Conservation (phyloP, 2,797 vertebrate species). For the Picus viridis region DNA sequence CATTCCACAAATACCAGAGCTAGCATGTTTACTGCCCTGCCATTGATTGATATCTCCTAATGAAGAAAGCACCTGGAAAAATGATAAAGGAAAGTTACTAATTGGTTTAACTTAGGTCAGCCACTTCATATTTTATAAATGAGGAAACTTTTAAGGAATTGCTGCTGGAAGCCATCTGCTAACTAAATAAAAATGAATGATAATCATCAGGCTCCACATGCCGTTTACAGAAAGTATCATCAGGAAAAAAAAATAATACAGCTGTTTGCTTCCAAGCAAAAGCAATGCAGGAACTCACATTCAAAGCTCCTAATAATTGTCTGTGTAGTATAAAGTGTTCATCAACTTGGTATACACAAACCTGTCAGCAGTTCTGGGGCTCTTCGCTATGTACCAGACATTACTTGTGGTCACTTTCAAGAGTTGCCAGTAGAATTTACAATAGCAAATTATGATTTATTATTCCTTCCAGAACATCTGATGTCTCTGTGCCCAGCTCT, state of each 20-base stretch:
- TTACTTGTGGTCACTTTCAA: constrained; percentile 15
- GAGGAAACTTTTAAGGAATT: constrained; percentile 64
- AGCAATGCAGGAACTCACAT: background rate
- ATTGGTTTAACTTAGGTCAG: constrained; percentile 70
- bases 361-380: background rate
- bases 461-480: constrained; percentile 2
- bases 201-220: constrained; percentile 43
- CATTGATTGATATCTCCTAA: constrained; percentile 69
- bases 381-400: background rate
- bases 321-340: background rate
- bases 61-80: constrained; percentile 71
- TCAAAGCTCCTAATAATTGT: background rate
- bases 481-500: constrained; percentile 9
- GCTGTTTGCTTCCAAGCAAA: background rate
- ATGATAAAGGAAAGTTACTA: constrained; percentile 67
- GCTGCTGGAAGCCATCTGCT: constrained; percentile 64
- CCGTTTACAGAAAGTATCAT: background rate
- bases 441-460: constrained; percentile 26
- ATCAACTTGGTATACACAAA: background rate
- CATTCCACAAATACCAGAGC: constrained; percentile 64
- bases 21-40: constrained; percentile 62
- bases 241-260: background rate
- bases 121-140: constrained; percentile 66
- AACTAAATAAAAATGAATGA: constrained; percentile 56
- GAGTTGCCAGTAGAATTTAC: constrained; percentile 17